These are phyloP conservation scores for Somateria mollissima DNA, from an alignment of 2,797 vertebrate genomes.

Conservation along the genomic window DNA sequence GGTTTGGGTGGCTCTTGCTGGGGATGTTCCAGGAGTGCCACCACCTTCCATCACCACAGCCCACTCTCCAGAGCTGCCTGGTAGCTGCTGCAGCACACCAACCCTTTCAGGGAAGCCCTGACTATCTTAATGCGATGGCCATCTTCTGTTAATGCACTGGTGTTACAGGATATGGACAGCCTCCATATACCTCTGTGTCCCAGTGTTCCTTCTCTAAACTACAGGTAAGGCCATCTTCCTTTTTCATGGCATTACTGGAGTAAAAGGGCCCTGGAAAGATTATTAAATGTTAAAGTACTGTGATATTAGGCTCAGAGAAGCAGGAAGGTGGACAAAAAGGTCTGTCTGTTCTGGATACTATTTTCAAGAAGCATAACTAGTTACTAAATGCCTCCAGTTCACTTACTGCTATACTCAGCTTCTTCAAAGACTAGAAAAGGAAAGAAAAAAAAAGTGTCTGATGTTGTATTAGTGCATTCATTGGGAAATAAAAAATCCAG, in stretches of 20 bases:
- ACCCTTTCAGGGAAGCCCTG: neutral
- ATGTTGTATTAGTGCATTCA: slow-evolving; percentile 23
- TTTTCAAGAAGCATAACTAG: neutral
- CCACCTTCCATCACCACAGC: neutral
- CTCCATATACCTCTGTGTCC: rapidly evolving
- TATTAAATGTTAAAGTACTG: neutral
- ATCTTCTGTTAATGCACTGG: rapidly evolving
- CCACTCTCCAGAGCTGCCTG: neutral
- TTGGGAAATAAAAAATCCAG: slow-evolving; percentile 45
- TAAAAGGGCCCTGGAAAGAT: neutral
- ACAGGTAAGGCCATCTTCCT: neutral
- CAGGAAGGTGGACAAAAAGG: neutral
- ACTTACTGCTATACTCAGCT: neutral
- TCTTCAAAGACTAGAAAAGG: neutral
- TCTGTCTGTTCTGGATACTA: neutral
- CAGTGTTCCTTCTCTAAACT: neutral
- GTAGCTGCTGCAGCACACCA: rapidly evolving
- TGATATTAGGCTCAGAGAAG: neutral
- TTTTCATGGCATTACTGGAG: neutral
- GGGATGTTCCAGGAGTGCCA: neutral
- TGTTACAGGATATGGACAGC: neutral
- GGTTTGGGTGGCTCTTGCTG: neutral
- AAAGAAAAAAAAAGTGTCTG: neutral
- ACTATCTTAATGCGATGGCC: neutral
- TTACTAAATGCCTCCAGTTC: neutral